These are phyloP conservation scores for Cantharis lateralis DNA, from an alignment of 2,888 invertebrate species.

Conservation along the genomic window DNA sequence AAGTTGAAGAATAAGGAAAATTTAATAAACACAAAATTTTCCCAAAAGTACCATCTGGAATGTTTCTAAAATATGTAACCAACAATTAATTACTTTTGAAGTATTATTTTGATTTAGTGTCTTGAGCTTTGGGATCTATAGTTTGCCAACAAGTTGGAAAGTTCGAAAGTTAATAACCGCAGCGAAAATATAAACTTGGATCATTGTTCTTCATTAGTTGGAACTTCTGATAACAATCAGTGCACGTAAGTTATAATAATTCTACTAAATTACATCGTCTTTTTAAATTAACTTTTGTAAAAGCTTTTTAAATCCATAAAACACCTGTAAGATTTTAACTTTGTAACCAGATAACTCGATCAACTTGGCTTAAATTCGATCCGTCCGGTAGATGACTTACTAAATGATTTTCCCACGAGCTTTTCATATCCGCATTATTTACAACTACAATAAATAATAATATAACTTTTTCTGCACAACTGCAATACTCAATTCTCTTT, in stretches of 20 bases:
- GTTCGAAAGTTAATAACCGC: slow-evolving; percentile 49
- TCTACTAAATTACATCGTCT: slow-evolving; percentile 10
- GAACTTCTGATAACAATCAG: slow-evolving; percentile 41
- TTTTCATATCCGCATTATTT: slow-evolving; percentile 24
- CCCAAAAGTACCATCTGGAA: slow-evolving; percentile 36
- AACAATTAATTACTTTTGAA: slow-evolving; percentile 51
- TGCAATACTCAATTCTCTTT: not conserved
- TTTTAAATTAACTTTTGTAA: slow-evolving; percentile 13
- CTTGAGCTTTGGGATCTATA: slow-evolving; percentile 43
- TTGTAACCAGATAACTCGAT: slow-evolving; percentile 29
- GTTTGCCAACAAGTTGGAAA: slow-evolving; percentile 45
- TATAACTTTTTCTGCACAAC: not conserved
- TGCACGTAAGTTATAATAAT: slow-evolving; percentile 32
- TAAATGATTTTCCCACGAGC: slow-evolving; percentile 45
- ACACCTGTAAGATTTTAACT: slow-evolving; percentile 34
- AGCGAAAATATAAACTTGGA: slow-evolving; percentile 50
- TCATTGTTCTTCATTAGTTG: slow-evolving; percentile 52
- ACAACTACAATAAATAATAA: not conserved
- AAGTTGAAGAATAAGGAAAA: not conserved
- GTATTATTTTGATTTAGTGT: slow-evolving; percentile 52
- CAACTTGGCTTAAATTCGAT: slow-evolving; percentile 29
- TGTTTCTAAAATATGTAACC: slow-evolving; percentile 43
- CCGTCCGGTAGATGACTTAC: slow-evolving; percentile 33
- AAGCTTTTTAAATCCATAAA: slow-evolving; percentile 19
- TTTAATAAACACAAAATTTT: slow-evolving; percentile 15